Evolutionary conservation across 2,888 invertebrate genomes (phyloP), one percentile per base, ranked within the genome.

Genomic region (Rhamphomyia laevipes): DNA sequence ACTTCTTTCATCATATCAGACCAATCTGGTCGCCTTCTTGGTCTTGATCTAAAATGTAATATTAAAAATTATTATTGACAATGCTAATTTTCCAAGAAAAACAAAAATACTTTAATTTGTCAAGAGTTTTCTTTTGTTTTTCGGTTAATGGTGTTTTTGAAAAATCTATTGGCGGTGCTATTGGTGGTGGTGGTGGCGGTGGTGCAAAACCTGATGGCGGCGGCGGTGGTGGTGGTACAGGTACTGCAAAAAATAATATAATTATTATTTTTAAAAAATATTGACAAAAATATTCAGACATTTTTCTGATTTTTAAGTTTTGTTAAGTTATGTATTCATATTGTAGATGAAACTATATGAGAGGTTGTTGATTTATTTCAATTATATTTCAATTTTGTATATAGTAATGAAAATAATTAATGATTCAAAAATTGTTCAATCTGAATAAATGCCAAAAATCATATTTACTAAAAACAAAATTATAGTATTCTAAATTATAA

Each of bases 1-100:
- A 91, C 86, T 67, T 91, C 91, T 67, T 90, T 89, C 82, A 91
- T 86, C 83, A 91, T 84, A 59, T 83, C 81, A 15, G 81, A 85
- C 90, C 90, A 91, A 65, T 91, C 91, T 0, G 91, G 91, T 56
- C 90, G 78, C 62, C 77, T 81, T 56, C 89, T 76, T 1, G 90
- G 88, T 57, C 88, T 75, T 57, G 83, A 73, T 63, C 75, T 76
- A 51, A 23, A 54, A 54, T 47, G 43, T 35, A 42, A 43, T 31
- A 46, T 43, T n/a, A n/a, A 44, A 43, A 7, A 46, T 51, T 51
- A 50, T 52, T 52, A 44, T 37, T 37, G n/a, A 4, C 5, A 37
- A 37, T 37, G 16, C n/a, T n/a, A 35, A 15, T n/a, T 15, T 37
- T 37, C n/a, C 15, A 37, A 16, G 6, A 16, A 3, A 15, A 15